These are phyloP conservation scores for Brachyopa scutellaris DNA, from an alignment of 2,888 invertebrate genomes.

Conservation along the genomic window DNA sequence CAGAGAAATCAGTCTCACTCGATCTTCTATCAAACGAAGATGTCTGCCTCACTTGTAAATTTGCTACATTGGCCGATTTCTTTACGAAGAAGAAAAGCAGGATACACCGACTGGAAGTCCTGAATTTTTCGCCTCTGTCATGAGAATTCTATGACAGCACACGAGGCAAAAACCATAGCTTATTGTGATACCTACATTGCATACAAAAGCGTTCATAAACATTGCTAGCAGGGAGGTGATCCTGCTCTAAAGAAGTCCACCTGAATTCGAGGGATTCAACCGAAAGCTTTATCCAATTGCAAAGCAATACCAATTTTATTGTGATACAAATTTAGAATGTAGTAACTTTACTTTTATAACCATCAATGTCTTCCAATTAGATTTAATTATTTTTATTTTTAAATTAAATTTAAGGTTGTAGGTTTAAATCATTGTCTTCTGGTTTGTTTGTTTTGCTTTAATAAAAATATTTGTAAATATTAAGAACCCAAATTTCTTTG, in stretches of 20 bases:
- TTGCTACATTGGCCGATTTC: too few species aligned
- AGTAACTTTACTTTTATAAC: too few species aligned
- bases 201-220: background rate
- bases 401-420: background rate
- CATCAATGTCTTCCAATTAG: conserved; percentile 48
- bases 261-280: background rate
- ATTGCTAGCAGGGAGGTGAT: conserved; percentile 9
- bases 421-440: conserved; percentile 43
- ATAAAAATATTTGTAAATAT: conserved; percentile 29
- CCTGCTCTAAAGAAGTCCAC: conserved; percentile 37
- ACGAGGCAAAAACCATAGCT: background rate
- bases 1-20: conserved; percentile 35
- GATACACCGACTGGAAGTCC: too few species aligned
- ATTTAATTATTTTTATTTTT: background rate
- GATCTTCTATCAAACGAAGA: background rate
- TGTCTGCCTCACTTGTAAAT: background rate
- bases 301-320: conserved; percentile 22
- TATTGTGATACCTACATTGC: conserved; percentile 1
- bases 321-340: conserved; percentile 35
- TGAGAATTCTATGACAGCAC: background rate
- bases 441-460: conserved; percentile 60
- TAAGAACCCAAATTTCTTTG: conserved; percentile 4
- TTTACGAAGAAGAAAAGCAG: too few species aligned
- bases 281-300: conserved; percentile 49
- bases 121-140: too few species aligned